Percentiles rank a stretch among this genome's conserved stretches.
phyloP scores from a whole-genome alignment of 2,797 vertebrate species.

The Siniperca undulata region DNA sequence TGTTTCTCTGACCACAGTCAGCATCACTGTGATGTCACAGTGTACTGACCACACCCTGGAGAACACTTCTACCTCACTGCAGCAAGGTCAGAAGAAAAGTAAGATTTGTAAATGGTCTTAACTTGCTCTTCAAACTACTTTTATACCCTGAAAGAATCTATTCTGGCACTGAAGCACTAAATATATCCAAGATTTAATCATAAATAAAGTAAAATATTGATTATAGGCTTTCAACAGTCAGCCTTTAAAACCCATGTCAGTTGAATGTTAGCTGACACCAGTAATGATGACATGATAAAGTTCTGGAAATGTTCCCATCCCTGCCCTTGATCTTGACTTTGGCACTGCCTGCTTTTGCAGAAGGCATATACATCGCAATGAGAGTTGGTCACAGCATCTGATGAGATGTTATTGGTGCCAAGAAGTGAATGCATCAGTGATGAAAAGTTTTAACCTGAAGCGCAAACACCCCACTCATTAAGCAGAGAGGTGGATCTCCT shows the following conservation, averaged over 20 bases:
- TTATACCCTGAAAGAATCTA: neutral
- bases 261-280: neutral
- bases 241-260: neutral
- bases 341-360: neutral
- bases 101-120: neutral
- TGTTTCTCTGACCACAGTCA: neutral
- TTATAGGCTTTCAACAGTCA: neutral
- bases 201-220: neutral
- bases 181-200: neutral
- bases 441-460: conserved; percentile 70
- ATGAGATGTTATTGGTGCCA: conserved; percentile 48
- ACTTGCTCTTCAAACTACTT: neutral
- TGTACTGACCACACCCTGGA: neutral
- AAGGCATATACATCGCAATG: conserved; percentile 18
- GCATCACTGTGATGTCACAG: neutral
- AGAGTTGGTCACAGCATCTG: conserved; percentile 20
- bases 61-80: neutral
- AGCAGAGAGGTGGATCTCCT: conserved; percentile 51
- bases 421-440: conserved; percentile 51
- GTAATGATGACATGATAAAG: conserved; percentile 25
- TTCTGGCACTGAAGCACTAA: neutral
- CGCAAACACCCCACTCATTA: conserved; percentile 68
- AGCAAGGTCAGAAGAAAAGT: neutral
- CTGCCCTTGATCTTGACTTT: conserved; percentile 41
- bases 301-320: conserved; percentile 21